Conservation (phyloP, 2,797 vertebrate genomes). For the Urophycis tenuis region DNA sequence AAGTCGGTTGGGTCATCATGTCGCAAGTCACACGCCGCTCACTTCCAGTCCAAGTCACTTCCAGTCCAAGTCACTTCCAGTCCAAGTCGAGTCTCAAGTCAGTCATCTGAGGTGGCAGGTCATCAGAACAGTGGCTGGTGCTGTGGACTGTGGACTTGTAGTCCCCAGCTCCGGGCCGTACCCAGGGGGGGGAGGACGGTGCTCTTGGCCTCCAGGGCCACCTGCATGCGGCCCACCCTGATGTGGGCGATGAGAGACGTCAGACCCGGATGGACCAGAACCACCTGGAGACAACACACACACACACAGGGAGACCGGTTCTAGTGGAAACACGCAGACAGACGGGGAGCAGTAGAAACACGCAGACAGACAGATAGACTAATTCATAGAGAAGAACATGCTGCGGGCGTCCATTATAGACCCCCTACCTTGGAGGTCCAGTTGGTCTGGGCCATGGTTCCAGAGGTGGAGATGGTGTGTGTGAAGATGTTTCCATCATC, state of each 20-base stretch:
- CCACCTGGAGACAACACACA: conserved; percentile 70
- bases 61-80: neutral
- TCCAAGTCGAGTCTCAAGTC: neutral
- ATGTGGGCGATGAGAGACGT: conserved; percentile 80
- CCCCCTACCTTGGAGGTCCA: conserved; percentile 76
- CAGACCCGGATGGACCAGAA: conserved; percentile 71
- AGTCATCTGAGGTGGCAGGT: too few relatives aligned
- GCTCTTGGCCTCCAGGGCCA: conserved; percentile 77
- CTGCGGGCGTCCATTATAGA: neutral
- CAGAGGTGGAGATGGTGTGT: conserved; percentile 76
- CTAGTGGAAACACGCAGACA: neutral
- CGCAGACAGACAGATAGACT: too few relatives aligned
- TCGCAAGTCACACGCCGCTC: too few relatives aligned
- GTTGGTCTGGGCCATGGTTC: conserved; percentile 79
- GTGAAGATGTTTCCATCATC: conserved; percentile 83
- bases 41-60: too few relatives aligned
- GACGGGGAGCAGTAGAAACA: too few relatives aligned
- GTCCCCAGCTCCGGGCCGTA: conserved; percentile 32
- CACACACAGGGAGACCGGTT: conserved; percentile 5
- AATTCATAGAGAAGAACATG: neutral
- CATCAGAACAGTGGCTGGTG: too few relatives aligned
- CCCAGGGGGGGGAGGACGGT: conserved; percentile 71
- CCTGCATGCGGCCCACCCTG: conserved; percentile 77
- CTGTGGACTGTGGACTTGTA: too few relatives aligned
- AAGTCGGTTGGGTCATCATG: neutral